Base-by-base conservation (phyloP, 2,888 invertebrate species). In the Alloplasta piceator region DNA sequence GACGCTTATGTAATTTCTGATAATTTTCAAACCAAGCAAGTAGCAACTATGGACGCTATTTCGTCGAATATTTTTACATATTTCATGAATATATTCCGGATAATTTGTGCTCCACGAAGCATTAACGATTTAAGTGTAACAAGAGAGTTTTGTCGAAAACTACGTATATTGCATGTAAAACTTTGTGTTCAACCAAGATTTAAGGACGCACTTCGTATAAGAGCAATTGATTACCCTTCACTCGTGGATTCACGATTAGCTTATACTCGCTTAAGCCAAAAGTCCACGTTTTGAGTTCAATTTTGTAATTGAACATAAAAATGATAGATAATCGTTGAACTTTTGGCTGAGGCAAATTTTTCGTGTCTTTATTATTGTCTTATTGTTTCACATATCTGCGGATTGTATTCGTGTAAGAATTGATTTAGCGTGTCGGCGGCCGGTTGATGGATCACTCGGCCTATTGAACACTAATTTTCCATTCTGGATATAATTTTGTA, bases 361-460 rank as follows among this genome's bases (percentile, higher is more conserved):
- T 4, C 43, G 16, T 63, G 16, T 63, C 12, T 26, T 3, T 48
- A 6, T n/a, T 16, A 36, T 48, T 48, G 26, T 64, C 26, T 43
- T 12, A 64, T 14, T 10, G 5, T 9, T 41, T 16, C 26, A 50
- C 66, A 50, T 39, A 36, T 5, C 3, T 66, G 50, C 46, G 26
- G 16, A 46, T 60, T 48, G 39, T 71, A 60, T 60, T 71, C 36
- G 72, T 39, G 7, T 39, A 36, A 38, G 43, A 10, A 41, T 50
- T 60, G 60, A n/a, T 12, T 60, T 43, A 43, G 10, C 10, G 60
- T 38, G 10, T 39, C 52, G 4, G 52, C 12, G 52, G 14, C 7
- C 39, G 52, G 16, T 26, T 61, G n/a, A 48, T 72, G 71, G 71
- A 72, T 72, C 61, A 61, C 16, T 60, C 41, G n/a, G 26, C 10